phyloP scores from a whole-genome alignment of 2,888 invertebrate genomes.

The Leucophora obtusa region DNA sequence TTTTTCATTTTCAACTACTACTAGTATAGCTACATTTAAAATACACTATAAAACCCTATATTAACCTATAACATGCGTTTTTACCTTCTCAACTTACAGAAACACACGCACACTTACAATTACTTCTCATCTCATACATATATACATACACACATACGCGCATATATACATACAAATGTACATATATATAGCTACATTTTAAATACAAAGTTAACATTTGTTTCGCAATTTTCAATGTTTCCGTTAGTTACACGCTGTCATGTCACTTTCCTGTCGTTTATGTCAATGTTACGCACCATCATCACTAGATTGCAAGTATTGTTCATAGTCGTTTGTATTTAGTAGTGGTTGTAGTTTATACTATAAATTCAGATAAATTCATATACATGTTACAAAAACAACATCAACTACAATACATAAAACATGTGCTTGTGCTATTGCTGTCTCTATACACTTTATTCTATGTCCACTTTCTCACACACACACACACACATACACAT shows the following conservation, averaged over 20 bases:
- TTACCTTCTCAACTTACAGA: slow-evolving; percentile 33
- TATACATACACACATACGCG: slow-evolving; percentile 4
- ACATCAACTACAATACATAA: slow-evolving; percentile 14
- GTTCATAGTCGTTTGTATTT: not conserved
- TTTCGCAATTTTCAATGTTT: slow-evolving; percentile 59
- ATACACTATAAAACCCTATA: slow-evolving; percentile 19
- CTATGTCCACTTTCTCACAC: not conserved
- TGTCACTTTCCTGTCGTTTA: slow-evolving; percentile 60
- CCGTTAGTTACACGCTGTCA: slow-evolving; percentile 59
- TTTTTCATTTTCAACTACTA: not conserved
- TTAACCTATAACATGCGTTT: slow-evolving; percentile 38
- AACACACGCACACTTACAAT: not conserved
- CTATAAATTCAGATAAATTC: slow-evolving; percentile 18
- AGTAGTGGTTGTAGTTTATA: slow-evolving; percentile 10
- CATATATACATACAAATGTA: not conserved
- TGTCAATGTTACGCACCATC: slow-evolving; percentile 62
- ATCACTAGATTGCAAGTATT: slow-evolving; percentile 18
- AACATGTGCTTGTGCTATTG: slow-evolving; percentile 19
- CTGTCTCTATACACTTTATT: not conserved
- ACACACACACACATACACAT: slow-evolving; percentile 10
- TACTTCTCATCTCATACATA: slow-evolving; percentile 3
- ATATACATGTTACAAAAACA: slow-evolving; percentile 15
- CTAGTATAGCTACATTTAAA: not conserved
- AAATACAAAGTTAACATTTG: slow-evolving; percentile 39
- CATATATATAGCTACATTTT: not conserved